Conservation (phyloP, 2,888 invertebrate genomes). For the Apodemia duryi region DNA sequence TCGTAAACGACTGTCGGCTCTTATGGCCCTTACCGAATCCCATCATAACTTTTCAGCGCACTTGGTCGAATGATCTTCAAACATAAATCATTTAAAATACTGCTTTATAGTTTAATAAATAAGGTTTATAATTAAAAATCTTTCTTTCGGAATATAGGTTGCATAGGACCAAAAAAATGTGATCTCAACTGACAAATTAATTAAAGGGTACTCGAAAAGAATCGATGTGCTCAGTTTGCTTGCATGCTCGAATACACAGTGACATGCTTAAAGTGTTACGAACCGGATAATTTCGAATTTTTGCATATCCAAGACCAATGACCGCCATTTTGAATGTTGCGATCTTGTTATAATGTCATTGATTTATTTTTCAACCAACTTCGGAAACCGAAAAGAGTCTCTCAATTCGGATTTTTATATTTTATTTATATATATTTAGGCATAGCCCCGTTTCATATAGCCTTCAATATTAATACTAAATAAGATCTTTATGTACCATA, state of each 20-base stretch:
- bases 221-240: constrained; percentile 64
- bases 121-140: constrained; percentile 23
- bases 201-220: constrained; percentile 58
- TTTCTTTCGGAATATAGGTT: constrained; percentile 24
- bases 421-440: too few relatives aligned
- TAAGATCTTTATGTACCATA: too few relatives aligned
- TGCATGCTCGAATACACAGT: constrained; percentile 52
- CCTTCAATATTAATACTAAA: too few relatives aligned
- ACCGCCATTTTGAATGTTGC: constrained; percentile 28
- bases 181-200: constrained; percentile 57
- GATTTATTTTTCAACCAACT: constrained; percentile 6
- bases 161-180: constrained; percentile 33
- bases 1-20: constrained; percentile 46
- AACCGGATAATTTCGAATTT: constrained; percentile 29
- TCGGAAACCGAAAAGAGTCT: too few relatives aligned
- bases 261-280: constrained; percentile 30
- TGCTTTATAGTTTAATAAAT: constrained; percentile 12
- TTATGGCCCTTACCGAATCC: constrained; percentile 40
- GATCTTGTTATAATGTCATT: constrained; percentile 10
- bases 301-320: constrained; percentile 27
- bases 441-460: too few relatives aligned
- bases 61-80: constrained; percentile 36
- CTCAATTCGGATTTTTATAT: too few relatives aligned
- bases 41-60: constrained; percentile 43
- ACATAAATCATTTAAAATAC: constrained; percentile 12